Conservation (phyloP, 2,797 vertebrate genomes). For the Allobates femoralis region DNA sequence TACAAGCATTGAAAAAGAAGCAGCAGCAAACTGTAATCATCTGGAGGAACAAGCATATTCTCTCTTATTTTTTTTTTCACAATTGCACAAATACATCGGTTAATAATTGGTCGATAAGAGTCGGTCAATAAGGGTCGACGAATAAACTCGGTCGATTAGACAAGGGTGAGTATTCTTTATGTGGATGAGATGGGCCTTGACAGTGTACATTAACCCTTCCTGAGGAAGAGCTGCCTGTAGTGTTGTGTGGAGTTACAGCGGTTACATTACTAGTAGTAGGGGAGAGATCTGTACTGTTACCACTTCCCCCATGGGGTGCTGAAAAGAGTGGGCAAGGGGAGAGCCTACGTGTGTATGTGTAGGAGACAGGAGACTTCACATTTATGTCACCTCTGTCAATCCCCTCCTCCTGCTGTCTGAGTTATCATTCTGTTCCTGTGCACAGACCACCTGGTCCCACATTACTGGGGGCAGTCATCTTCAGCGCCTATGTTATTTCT, state of each 20-base stretch:
- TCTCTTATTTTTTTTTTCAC: neutral
- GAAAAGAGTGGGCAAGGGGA: slow-evolving; percentile 38
- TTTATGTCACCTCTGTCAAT: slow-evolving; percentile 64
- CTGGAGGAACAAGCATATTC: slow-evolving; percentile 32
- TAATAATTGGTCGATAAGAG: slow-evolving; percentile 32
- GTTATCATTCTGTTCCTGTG: slow-evolving; percentile 60
- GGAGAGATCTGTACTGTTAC: slow-evolving; percentile 24
- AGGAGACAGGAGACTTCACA: slow-evolving; percentile 60
- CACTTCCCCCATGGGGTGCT: slow-evolving; percentile 56
- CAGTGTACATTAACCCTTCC: slow-evolving; percentile 42
- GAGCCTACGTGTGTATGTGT: slow-evolving; percentile 59
- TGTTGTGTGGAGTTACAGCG: slow-evolving; percentile 17
- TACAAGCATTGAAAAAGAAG: slow-evolving; percentile 39
- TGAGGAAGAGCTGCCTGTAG: slow-evolving; percentile 1
- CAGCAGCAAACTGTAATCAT: slow-evolving; percentile 52
- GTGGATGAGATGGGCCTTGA: slow-evolving; percentile 45
- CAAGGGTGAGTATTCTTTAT: slow-evolving; percentile 37
- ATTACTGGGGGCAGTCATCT: slow-evolving; percentile 11
- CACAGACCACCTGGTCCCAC: slow-evolving; percentile 53
- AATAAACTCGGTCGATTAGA: slow-evolving; percentile 12
- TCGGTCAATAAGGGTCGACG: neutral
- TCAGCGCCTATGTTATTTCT: slow-evolving; percentile 1
- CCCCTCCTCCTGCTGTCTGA: slow-evolving; percentile 63
- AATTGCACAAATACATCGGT: neutral
- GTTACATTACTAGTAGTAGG: slow-evolving; percentile 26